Evolutionary conservation across 2,888 invertebrate species (phyloP), one percentile per base, ranked within the genome.

Genomic region (Salticus scenicus): DNA sequence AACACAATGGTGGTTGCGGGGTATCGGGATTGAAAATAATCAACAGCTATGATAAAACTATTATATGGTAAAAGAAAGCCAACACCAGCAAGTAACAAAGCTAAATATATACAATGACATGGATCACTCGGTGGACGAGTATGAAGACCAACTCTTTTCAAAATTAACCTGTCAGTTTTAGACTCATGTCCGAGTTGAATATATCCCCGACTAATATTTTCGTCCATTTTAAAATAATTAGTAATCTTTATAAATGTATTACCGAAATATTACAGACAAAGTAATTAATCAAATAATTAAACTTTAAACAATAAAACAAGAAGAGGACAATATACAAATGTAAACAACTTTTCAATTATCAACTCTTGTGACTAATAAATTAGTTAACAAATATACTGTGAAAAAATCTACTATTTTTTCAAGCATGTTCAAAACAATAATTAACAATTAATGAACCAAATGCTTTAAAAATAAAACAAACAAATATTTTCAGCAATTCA

Each of bases 1-100:
- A 97, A 95, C 90, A 97, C 95, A 87, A 97, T 96, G 0, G 96
- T 95, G 0, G 95, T 94, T 78, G 94, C 94, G 0, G 96, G 96
- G 91, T 96, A 97, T 89, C 95, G 94, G 27, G 93, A 93, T 92
- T 96, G 96, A 92, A 96, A 97, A 92, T 96, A 97, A 92, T 97
- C 97, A 89, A 96, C 96, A 10, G 97, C 97, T 92, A 97, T 96
- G 90, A 97, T 96, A 91, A 97, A 97, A 91, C 97, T 97, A 93
- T 97, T 97, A 92, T 97, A 97, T 12, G 97, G 97, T 87, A 97
- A 93, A 72, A 97, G 93, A 91, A 97, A 97, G 64, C 97, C 97
- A 88, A 96, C 94, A 20, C 97, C 97, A 33, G 97, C 96, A 80
- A 97, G 92, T 76, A 97, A 93, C 87, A 97, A 93, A 0, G 95